Base-by-base conservation (phyloP, 2,797 vertebrate species). In the Takifugu rubripes region DNA sequence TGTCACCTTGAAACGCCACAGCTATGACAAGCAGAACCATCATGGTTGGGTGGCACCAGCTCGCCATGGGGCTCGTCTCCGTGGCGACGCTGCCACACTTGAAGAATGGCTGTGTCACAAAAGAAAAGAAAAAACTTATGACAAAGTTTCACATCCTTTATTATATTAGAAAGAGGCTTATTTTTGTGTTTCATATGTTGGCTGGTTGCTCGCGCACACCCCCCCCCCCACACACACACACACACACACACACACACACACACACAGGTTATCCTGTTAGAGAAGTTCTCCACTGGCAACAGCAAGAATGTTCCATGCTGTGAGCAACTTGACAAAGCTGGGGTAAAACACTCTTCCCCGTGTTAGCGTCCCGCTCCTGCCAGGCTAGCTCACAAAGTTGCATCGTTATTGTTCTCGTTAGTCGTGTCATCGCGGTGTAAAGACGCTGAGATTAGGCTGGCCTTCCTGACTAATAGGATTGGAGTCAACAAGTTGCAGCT, bases 231-330 rank as follows among this genome's bases (percentile, higher is more conserved):
- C 33, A 45, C 44, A n/a, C 17, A n/a, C 44, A 9, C 16, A n/a
- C 42, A 12, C 42, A 4, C 42, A 43, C 31, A 21, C 33, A 56
- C 55, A n/a, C 63, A 16, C 54, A 15, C 66, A 52, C 70, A 47
- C 68, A 47, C 74, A 77, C 83, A 86, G 87, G 87, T 88, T 86
- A 83, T 88, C 82, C 84, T 86, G 86, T 86, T 85, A 76, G 83
- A 80, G 73, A 87, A 82, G 84, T 88, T 90, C 87, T 91, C 90
- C 87, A 88, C 82, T 84, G 84, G 88, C 88, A 90, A 91, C 90
- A 88, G 88, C 88, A 91, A 86, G 88, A 90, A 91, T 91, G 88
- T 87, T 86, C 79, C 88, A 79, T 80, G 72, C 83, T 17, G 45
- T 3, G n/a, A 6, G 27, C 27, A 29, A 29, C 27, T 29, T 7